Base-by-base conservation (phyloP, 2,888 invertebrate genomes). In the Autographa gamma region DNA sequence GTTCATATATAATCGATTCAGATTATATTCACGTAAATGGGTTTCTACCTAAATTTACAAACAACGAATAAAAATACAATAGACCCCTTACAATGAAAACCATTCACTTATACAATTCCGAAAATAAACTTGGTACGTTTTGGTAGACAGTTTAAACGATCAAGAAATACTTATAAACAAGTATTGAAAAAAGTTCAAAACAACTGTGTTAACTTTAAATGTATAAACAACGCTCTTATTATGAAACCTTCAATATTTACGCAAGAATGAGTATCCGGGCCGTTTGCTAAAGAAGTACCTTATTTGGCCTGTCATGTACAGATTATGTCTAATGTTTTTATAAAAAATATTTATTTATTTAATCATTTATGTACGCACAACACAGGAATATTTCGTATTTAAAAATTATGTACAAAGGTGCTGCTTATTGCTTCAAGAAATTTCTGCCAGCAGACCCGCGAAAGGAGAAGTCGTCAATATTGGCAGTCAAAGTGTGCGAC, bases 1-100 rank as follows among this genome's bases (percentile, higher is more conserved):
- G 25, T 25, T 25, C 25, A 25, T 25, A 92, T 93, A 91, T 93
- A 92, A 94, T 92, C 89, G 88, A 85, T 90, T 90, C 88, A 88
- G 87, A 90, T 91, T 90, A 91, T 88, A 91, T 88, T 89, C 88
- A 84, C 88, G 81, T 87, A 86, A 90, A 85, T 80, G 87, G 84
- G 84, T 82, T 86, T 84, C 81, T 81, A 85, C 80, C 76, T 80
- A 76, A 85, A 83, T 79, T 74, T 68, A 65, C 71, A 69, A 66
- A 73, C 64, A 58, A 63, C 79, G 38, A 54, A 69, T 59, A 41
- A 38, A 34, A 34, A 34, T 61, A 59, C 70, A 73, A 70, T 67
- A 66, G 58, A 60, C 31, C 60, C 54, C 66, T 43, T 48, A 38
- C 69, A 54, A 62, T 75, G 63, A 59, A 76, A 73, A 63, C 38